Conservation (phyloP, 2,888 invertebrate genomes). For the Amorpha juglandis region DNA sequence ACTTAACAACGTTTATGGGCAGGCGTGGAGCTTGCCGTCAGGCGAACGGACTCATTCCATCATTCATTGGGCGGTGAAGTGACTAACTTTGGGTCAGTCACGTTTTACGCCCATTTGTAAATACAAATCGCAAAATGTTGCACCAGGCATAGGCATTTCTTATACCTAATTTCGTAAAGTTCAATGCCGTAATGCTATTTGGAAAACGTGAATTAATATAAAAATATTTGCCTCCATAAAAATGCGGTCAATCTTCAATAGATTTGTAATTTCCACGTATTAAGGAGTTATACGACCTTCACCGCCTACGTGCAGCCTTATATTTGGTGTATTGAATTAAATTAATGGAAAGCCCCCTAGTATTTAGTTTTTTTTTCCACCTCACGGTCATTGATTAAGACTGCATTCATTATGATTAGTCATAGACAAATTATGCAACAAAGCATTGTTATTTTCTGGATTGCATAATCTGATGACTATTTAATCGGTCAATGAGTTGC, state of each 20-base stretch:
- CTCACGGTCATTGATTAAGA: constrained; percentile 5
- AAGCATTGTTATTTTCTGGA: background rate
- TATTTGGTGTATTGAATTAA: constrained; percentile 9
- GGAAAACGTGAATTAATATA: too few species aligned
- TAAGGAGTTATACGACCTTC: background rate
- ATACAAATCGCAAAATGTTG: too few species aligned
- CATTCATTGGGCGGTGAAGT: too few species aligned
- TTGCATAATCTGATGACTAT: background rate
- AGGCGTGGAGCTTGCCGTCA: too few species aligned
- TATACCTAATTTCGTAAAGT: too few species aligned
- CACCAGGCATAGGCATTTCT: too few species aligned
- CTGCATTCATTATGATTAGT: background rate
- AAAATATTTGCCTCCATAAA: background rate
- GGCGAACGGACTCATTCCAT: too few species aligned
- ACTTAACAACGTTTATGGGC: too few species aligned
- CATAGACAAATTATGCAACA: constrained; percentile 5
- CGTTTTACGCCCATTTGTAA: too few species aligned
- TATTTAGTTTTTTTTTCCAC: background rate
- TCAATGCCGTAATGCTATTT: too few species aligned
- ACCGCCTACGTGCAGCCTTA: constrained; percentile 4
- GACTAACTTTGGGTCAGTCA: too few species aligned
- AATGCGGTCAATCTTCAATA: constrained; percentile 4
- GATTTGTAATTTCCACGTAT: constrained; percentile 4
- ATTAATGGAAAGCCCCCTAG: background rate
- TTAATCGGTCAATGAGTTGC: background rate